Percentiles rank a stretch among this genome's conserved stretches.
These are phyloP conservation scores for Whitmania pigra DNA, from an alignment of 1,140 invertebrate genomes.

Conservation along the genomic window DNA sequence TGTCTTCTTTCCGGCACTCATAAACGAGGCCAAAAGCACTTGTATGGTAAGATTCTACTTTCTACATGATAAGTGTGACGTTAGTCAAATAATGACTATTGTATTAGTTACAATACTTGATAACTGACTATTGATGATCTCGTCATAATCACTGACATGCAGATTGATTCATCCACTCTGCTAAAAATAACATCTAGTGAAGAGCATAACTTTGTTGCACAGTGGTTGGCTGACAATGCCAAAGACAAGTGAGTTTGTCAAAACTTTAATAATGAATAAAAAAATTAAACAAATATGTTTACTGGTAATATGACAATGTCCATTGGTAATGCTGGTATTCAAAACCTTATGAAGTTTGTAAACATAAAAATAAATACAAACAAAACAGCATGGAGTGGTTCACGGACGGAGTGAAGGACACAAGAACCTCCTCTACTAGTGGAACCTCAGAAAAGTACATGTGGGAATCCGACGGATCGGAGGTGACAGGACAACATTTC, in stretches of 20 bases:
- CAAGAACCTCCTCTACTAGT: not conserved
- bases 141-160: not conserved
- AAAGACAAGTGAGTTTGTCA: not conserved
- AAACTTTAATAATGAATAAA: not conserved
- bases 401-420: constrained; percentile 24
- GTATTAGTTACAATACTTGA: not conserved
- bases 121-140: not conserved
- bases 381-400: constrained; percentile 25
- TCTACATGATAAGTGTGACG: not conserved
- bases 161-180: constrained; percentile 51
- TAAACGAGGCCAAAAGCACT: constrained; percentile 9
- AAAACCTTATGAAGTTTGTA: not conserved
- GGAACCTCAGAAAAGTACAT: constrained; percentile 4
- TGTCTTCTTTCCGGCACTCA: not conserved
- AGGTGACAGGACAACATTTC: constrained; percentile 22
- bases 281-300: not conserved
- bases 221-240: constrained; percentile 47
- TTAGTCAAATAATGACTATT: not conserved
- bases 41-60: not conserved
- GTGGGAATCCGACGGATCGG: constrained; percentile 24
- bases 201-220: constrained; percentile 70
- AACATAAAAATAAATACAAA: not conserved
- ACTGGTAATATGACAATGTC: too few species aligned
- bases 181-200: constrained; percentile 64
- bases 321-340: not conserved